These are phyloP conservation scores for Selene dorsalis DNA, from an alignment of 2,797 vertebrate genomes.

Conservation along the genomic window DNA sequence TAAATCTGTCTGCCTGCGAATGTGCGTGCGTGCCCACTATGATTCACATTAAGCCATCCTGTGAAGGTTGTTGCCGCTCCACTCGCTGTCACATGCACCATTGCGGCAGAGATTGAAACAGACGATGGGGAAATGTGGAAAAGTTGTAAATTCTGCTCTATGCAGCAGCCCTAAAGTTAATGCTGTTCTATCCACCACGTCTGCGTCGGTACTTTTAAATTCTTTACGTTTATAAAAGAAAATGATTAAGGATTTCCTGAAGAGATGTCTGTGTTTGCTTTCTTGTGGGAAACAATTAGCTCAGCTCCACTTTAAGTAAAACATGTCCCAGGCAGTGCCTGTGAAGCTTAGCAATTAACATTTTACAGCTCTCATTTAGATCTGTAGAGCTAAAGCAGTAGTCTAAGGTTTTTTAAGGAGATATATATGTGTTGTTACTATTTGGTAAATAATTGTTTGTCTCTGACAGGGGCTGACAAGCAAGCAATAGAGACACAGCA, in stretches of 20 bases:
- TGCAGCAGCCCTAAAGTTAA: not conserved
- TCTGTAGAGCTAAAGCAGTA: not conserved
- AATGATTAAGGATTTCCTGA: not conserved
- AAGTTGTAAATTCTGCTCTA: slow-evolving; percentile 3
- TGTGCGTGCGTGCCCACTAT: not conserved
- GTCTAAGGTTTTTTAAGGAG: not conserved
- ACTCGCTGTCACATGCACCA: slow-evolving; percentile 37
- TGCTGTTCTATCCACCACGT: not conserved
- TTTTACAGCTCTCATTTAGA: not conserved
- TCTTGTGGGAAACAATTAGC: not conserved
- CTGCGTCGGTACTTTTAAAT: not conserved
- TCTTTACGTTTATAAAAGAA: not conserved
- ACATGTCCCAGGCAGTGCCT: not conserved
- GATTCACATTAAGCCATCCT: slow-evolving; percentile 23
- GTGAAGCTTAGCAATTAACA: not conserved
- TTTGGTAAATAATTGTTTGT: not conserved
- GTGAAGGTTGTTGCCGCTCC: slow-evolving; percentile 34
- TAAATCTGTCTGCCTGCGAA: slow-evolving; percentile 22
- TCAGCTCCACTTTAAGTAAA: not conserved
- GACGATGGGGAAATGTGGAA: not conserved
- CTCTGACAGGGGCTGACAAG: not conserved
- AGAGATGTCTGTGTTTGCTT: not conserved
- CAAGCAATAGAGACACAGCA: not conserved
- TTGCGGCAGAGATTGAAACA: slow-evolving; percentile 36
- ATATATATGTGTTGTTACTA: not conserved